phyloP scores from a whole-genome alignment of 2,113 vertebrate genomes.

The Neogale vison region DNA sequence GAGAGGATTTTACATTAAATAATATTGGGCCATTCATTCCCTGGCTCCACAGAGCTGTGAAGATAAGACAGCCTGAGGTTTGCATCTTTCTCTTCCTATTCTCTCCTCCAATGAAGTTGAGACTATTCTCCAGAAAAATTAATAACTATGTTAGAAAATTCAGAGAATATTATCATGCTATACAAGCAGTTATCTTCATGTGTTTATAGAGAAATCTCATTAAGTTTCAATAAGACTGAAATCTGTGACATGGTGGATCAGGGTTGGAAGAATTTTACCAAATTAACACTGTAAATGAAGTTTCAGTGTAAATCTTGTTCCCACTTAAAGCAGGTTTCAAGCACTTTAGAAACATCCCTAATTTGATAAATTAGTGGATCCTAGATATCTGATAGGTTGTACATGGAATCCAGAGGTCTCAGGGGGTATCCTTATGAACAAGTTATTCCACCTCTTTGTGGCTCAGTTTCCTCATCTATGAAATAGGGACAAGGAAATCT shows the following conservation, averaged over 20 bases:
- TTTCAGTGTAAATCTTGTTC: not conserved
- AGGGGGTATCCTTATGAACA: not conserved
- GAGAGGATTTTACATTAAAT: not conserved
- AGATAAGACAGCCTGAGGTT: not conserved
- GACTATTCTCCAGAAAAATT: not conserved
- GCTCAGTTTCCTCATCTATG: not conserved
- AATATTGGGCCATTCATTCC: not conserved
- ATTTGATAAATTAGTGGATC: not conserved
- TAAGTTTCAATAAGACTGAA: conserved; percentile 40
- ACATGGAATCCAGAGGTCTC: not conserved
- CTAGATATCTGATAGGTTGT: not conserved
- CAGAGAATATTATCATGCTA: not conserved
- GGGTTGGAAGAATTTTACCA: not conserved
- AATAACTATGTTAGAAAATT: not conserved
- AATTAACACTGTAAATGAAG: not conserved
- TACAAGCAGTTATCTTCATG: not conserved
- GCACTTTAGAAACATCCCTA: not conserved
- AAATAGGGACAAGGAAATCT: not conserved
- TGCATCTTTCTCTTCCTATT: not conserved
- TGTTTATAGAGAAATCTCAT: not conserved
- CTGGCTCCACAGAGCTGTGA: not conserved
- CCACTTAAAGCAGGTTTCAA: not conserved
- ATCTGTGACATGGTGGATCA: not conserved
- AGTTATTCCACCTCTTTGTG: not conserved
- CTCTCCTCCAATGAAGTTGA: not conserved